Conservation (phyloP, 2,888 invertebrate genomes). For the Nyleta sp. region DNA sequence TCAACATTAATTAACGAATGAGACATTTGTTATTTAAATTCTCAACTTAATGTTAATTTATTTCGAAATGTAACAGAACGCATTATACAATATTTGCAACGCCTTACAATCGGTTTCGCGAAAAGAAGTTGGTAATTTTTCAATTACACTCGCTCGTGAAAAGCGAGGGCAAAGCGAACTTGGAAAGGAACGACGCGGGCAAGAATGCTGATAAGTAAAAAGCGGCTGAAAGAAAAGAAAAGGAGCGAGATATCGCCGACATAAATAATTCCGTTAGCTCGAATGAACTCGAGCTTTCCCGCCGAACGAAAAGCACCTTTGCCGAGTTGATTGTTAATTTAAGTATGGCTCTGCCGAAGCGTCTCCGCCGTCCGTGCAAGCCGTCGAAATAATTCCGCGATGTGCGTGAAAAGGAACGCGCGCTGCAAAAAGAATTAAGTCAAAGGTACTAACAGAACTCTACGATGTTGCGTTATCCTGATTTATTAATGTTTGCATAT, state of each 20-base stretch:
- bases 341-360: conserved; percentile 54
- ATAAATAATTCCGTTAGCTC: conserved; percentile 64
- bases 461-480: conserved; percentile 36
- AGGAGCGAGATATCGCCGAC: conserved; percentile 58
- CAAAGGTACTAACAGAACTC: conserved; percentile 43
- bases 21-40: too few species aligned
- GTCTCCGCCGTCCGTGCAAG: conserved; percentile 33
- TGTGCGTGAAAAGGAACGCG: conserved; percentile 47
- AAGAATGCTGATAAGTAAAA: conserved; percentile 59
- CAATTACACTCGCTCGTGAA: conserved; percentile 36
- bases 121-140: conserved; percentile 48
- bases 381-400: conserved; percentile 59
- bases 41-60: too few species aligned
- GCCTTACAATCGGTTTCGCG: background rate
- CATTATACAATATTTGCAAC: background rate
- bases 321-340: conserved; percentile 67
- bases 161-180: conserved; percentile 19
- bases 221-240: conserved; percentile 47
- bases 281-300: conserved; percentile 61
- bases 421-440: conserved; percentile 51
- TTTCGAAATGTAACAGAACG: too few species aligned
- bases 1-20: too few species aligned
- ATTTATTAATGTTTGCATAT: conserved; percentile 54
- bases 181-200: conserved; percentile 10
- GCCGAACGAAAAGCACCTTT: conserved; percentile 62